Evolutionary conservation across 2,888 invertebrate species (phyloP).

Genomic region (Apamea crenata): DNA sequence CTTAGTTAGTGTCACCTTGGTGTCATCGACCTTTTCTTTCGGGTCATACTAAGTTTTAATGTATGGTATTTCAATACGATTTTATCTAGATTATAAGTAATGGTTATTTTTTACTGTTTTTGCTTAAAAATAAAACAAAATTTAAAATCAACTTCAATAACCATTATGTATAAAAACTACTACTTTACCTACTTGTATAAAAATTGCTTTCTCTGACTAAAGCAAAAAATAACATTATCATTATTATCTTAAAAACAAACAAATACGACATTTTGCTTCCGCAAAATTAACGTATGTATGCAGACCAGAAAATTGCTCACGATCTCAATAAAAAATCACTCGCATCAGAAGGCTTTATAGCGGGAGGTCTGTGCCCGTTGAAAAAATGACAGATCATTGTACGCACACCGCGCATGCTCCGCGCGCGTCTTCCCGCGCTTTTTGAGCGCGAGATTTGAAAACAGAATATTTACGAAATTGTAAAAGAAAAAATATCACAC

Average conservation of each 20-base stretch:
- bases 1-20: no score
- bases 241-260: slow-evolving; percentile 43
- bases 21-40: neutral
- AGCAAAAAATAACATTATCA: slow-evolving; percentile 17
- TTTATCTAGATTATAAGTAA: neutral
- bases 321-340: slow-evolving; percentile 72
- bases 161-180: neutral
- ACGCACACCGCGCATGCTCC: slow-evolving; percentile 82
- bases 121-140: neutral
- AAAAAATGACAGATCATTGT: slow-evolving; percentile 82
- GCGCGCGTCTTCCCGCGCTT: slow-evolving; percentile 82
- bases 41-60: neutral
- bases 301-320: slow-evolving; percentile 78
- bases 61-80: no score
- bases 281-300: slow-evolving; percentile 69
- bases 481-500: neutral
- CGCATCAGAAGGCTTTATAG: slow-evolving; percentile 77
- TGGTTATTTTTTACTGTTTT: neutral
- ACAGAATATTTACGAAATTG: slow-evolving; percentile 32
- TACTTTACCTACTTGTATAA: neutral
- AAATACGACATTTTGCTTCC: slow-evolving; percentile 62
- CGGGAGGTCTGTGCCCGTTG: slow-evolving; percentile 75
- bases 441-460: slow-evolving; percentile 76
- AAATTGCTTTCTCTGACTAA: slow-evolving; percentile 23
- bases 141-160: neutral